These are phyloP conservation scores for Ectemnius lituratus DNA, from an alignment of 2,888 invertebrate genomes.

Conservation along the genomic window DNA sequence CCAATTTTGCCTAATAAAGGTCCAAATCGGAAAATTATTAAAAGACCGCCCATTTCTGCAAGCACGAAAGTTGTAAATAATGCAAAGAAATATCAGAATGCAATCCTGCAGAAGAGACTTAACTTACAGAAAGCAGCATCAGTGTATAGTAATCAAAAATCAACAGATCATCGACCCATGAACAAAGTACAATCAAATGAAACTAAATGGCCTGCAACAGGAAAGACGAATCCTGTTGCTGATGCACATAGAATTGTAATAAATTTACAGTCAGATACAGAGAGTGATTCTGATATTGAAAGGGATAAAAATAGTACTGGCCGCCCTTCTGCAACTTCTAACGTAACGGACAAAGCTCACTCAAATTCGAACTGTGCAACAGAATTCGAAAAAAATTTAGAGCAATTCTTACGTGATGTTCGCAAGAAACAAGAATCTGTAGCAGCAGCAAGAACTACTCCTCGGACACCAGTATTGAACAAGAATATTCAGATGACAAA, in stretches of 20 bases:
- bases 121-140: slow-evolving; percentile 61
- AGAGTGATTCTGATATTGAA: slow-evolving; percentile 69
- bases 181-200: slow-evolving; percentile 59
- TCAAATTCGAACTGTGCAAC: slow-evolving; percentile 52
- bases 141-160: slow-evolving; percentile 47
- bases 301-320: slow-evolving; percentile 11
- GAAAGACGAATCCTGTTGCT: slow-evolving; percentile 47
- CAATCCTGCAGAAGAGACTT: slow-evolving; percentile 63
- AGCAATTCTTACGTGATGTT: slow-evolving; percentile 71
- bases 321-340: slow-evolving; percentile 11
- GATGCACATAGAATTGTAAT: slow-evolving; percentile 68
- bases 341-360: slow-evolving; percentile 20
- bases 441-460: slow-evolving; percentile 42
- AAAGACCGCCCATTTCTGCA: slow-evolving; percentile 60
- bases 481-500: no score
- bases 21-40: slow-evolving; percentile 62
- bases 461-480: slow-evolving; percentile 10
- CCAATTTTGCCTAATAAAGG: slow-evolving; percentile 37
- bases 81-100: slow-evolving; percentile 69
- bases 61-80: slow-evolving; percentile 71
- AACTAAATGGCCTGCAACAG: slow-evolving; percentile 49
- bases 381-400: slow-evolving; percentile 75
- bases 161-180: slow-evolving; percentile 48
- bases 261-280: slow-evolving; percentile 70
- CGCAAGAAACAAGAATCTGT: slow-evolving; percentile 71